Percentiles rank a stretch among this genome's conserved stretches.
Evolutionary conservation across 64 coral and sea anemone genomes (phyloP).

Genomic region (Hydrozoanthus tunicans): DNA sequence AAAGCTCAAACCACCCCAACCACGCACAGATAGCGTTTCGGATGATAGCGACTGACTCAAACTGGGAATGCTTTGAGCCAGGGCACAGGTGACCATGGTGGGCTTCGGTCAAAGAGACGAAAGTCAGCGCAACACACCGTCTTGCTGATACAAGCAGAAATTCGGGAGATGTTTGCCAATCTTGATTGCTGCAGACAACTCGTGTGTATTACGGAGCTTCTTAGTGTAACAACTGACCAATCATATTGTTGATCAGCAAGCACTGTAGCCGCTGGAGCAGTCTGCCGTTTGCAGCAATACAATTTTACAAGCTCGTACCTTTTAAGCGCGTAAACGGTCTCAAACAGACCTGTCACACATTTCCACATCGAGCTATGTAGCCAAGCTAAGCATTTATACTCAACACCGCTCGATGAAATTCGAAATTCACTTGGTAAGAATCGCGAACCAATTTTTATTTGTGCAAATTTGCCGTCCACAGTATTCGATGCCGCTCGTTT

Average conservation of each 20-base stretch:
- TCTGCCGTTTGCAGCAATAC: neutral
- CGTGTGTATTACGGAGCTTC: neutral
- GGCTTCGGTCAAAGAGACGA: neutral
- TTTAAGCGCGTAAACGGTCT: neutral
- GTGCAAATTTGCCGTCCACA: neutral
- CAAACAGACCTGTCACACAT: neutral
- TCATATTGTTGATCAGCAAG: neutral
- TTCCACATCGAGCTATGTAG: neutral
- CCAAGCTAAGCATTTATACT: neutral
- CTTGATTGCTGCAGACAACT: neutral
- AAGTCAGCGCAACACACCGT: neutral
- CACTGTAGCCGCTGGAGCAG: too few species aligned
- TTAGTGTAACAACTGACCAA: neutral
- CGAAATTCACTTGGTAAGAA: neutral
- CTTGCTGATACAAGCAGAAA: neutral
- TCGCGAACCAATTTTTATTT: neutral
- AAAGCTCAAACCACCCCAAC: constrained; percentile 72
- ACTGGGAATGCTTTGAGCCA: neutral
- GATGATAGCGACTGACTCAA: constrained; percentile 64
- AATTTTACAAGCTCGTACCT: neutral
- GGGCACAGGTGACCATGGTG: neutral
- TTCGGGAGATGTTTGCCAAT: neutral
- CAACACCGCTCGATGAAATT: neutral
- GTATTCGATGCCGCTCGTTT: too few species aligned
- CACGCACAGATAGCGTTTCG: constrained; percentile 20